phyloP scores from a whole-genome alignment of 2,797 vertebrate species.

The Leptoclinus maculatus region DNA sequence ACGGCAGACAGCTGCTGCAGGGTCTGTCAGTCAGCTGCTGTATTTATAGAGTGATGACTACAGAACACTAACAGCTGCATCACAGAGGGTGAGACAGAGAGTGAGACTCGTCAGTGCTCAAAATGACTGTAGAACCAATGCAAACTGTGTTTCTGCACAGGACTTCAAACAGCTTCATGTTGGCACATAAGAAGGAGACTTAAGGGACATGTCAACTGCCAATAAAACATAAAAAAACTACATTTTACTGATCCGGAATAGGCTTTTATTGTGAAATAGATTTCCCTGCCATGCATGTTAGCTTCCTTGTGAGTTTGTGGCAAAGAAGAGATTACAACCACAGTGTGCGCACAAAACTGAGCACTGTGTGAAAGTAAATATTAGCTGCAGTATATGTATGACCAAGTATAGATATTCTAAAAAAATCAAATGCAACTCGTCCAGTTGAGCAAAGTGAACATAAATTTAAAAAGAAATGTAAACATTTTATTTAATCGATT shows the following conservation, averaged over 20 bases:
- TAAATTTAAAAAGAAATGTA: no score
- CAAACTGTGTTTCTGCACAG: not conserved
- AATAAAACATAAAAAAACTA: not conserved
- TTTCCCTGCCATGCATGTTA: not conserved
- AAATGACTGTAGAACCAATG: no score
- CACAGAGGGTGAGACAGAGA: not conserved
- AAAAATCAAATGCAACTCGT: no score
- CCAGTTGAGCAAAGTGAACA: no score
- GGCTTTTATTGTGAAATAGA: not conserved
- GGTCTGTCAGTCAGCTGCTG: slow-evolving; percentile 64
- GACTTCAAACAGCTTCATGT: not conserved
- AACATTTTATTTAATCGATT: no score
- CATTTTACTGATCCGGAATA: not conserved
- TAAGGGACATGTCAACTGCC: not conserved
- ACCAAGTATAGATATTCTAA: no score
- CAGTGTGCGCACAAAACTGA: no score
- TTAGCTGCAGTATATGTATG: no score
- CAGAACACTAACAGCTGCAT: slow-evolving; percentile 66
- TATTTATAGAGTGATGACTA: slow-evolving; percentile 69
- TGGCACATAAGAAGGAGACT: not conserved
- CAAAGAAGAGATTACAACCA: no score
- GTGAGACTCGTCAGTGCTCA: no score
- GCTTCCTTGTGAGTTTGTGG: no score
- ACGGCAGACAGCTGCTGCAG: slow-evolving; percentile 59
- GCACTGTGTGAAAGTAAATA: no score